These are phyloP conservation scores for Cyclura pinguis DNA, from an alignment of 2,797 vertebrate species.

Conservation along the genomic window DNA sequence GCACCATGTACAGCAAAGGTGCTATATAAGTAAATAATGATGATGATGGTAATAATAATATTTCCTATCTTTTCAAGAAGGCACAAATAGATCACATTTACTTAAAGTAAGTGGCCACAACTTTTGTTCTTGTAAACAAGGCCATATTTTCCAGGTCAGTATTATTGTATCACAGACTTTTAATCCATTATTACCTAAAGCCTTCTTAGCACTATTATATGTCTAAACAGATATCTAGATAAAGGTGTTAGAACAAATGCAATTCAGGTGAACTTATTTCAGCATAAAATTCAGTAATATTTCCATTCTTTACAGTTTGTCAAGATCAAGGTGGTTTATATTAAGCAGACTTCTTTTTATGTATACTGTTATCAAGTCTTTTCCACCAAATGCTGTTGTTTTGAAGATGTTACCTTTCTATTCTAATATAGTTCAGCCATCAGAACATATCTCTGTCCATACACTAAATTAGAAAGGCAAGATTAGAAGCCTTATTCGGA, in stretches of 20 bases:
- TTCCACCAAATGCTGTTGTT: neutral
- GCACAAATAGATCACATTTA: neutral
- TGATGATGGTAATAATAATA: neutral
- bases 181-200: fast-evolving
- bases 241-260: neutral
- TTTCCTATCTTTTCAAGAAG: constrained; percentile 59
- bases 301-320: neutral
- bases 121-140: neutral
- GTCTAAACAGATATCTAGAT: constrained; percentile 14
- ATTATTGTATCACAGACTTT: neutral
- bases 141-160: neutral
- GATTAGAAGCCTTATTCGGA: neutral
- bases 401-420: neutral
- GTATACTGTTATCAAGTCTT: neutral
- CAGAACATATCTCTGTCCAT: neutral
- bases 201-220: constrained; percentile 3
- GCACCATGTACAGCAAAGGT: no score
- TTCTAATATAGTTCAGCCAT: neutral
- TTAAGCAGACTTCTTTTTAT: neutral
- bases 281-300: neutral
- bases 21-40: no score
- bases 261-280: neutral
- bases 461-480: neutral
- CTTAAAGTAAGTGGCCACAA: constrained; percentile 39
- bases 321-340: neutral